Percentiles rank a stretch among this genome's conserved stretches.
Conservation (phyloP, 2,888 invertebrate genomes). For the Pteria penguin region DNA sequence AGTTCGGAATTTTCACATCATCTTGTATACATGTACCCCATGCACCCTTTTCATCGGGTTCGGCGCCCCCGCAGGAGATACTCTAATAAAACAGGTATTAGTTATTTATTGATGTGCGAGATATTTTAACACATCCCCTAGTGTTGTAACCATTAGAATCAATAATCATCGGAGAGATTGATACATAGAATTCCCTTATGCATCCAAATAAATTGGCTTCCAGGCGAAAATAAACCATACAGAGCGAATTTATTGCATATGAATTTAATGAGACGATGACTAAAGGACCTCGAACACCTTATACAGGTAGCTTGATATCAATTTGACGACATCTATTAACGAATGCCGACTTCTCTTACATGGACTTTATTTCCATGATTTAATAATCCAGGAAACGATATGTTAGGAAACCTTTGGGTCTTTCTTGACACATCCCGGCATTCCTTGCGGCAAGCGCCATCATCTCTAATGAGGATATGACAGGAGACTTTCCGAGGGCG, state of each 20-base stretch:
- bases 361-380: too few relatives aligned
- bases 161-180: too few relatives aligned
- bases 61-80: too few relatives aligned
- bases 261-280: background rate
- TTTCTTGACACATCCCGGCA: conserved; percentile 33
- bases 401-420: conserved; percentile 23
- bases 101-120: too few relatives aligned
- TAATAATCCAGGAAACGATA: conserved; percentile 33
- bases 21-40: background rate
- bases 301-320: too few relatives aligned
- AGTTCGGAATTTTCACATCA: background rate
- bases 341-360: too few relatives aligned
- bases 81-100: too few relatives aligned
- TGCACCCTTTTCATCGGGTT: background rate
- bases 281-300: conserved; percentile 15
- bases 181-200: too few relatives aligned
- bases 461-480: conserved; percentile 35
- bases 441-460: conserved; percentile 39
- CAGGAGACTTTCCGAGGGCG: conserved; percentile 28
- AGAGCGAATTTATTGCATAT: background rate
- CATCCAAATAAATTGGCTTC: too few relatives aligned
- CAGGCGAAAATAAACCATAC: conserved; percentile 3
- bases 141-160: too few relatives aligned
- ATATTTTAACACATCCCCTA: too few relatives aligned
- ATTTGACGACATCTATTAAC: too few relatives aligned